Percentiles rank a stretch among this genome's conserved stretches.
phyloP scores from a whole-genome alignment of 2,797 vertebrate genomes.

The Thripadectes ignobilis region DNA sequence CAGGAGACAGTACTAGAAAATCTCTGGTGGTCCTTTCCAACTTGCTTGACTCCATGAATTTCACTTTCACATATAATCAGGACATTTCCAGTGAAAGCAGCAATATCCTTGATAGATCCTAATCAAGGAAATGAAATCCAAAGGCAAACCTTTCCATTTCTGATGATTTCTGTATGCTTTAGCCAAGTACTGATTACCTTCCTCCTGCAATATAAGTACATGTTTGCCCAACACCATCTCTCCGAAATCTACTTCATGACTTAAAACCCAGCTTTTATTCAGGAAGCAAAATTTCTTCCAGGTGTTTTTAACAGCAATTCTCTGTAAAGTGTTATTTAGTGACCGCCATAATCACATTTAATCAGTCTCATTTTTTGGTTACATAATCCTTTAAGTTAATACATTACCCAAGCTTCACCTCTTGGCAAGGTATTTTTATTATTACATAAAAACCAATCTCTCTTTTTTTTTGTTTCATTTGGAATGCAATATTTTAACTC shows the following conservation, averaged over 20 bases:
- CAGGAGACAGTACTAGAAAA: neutral
- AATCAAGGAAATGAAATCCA: slow-evolving; percentile 31
- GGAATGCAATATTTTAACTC: neutral
- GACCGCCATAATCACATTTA: neutral
- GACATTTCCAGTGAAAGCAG: neutral
- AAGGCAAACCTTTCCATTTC: slow-evolving; percentile 8
- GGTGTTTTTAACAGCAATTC: neutral
- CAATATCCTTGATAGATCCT: slow-evolving; percentile 3
- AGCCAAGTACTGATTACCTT: slow-evolving; percentile 5
- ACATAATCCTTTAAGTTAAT: neutral
- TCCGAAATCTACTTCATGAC: neutral
- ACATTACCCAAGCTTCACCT: neutral
- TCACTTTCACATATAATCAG: neutral
- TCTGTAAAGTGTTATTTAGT: neutral
- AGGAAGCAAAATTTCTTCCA: neutral
- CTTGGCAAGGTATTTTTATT: neutral
- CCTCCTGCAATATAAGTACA: neutral
- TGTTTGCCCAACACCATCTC: neutral
- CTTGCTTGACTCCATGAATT: neutral
- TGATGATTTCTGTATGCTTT: slow-evolving; percentile 21
- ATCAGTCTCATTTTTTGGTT: neutral
- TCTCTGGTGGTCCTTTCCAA: neutral
- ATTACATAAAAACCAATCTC: neutral
- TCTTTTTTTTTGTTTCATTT: neutral
- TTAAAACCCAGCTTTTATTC: neutral